Base-by-base conservation (phyloP, 2,113 vertebrate species). In the Chloropsis hardwickii region DNA sequence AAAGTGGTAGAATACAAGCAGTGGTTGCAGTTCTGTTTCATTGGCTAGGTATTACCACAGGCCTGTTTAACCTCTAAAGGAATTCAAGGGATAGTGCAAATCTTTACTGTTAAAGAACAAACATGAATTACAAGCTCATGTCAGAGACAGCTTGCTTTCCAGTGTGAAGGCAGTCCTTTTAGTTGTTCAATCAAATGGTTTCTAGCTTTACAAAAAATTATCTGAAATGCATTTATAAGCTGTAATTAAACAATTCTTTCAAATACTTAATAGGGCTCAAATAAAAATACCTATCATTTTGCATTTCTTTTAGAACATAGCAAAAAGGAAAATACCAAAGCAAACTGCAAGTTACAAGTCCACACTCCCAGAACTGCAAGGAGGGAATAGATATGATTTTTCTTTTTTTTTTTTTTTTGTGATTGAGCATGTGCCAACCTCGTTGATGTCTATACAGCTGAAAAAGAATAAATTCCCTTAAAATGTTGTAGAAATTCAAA, bases 331-430 rank as follows among this genome's bases (percentile, higher is more conserved):
- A 79, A 74, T 23, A 35, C 44, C 27, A 92, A 86, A 74, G 57
- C 18, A 80, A 91, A 66, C 42, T 50, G 12, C 18, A 70, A 78
- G 21, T 47, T 60, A 71, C 27, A 77, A 90, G 78, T 58, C 22
- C 18, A 5, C 23, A 33, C 70, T 87, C 37, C 27, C 9, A 54
- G 51, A 74, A 77, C 25, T 78, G 20, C 64, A 4, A 56, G 12
- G 21, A 60, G 11, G 17, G 21, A 51, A 54, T 12, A 65, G 10
- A 67, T 60, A 40, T 0, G 0, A 3, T 50, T 15, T 21, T 29
- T 44, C 1, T 37, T 44, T 56, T 40, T 65, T 72, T 50, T 37
- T 6, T 44, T 35, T 61, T 50, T 67, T 82, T 44, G 5, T 65
- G 20, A 39, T 21, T 69, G 29, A 82, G 27, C 5, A 25, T 57